Conservation (phyloP, 2,888 invertebrate genomes). For the Caenorhabditis zanzibari region DNA sequence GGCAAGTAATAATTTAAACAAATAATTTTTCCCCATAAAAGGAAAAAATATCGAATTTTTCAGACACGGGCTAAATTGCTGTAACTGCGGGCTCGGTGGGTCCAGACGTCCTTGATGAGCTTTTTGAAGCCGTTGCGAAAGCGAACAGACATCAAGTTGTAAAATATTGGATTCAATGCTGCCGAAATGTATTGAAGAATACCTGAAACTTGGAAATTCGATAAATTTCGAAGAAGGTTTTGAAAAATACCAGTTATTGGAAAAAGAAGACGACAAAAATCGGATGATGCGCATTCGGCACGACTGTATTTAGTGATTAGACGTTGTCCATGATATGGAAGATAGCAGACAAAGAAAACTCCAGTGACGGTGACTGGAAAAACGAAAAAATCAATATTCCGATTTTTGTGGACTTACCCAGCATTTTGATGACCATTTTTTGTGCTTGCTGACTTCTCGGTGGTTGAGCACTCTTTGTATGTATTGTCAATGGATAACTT, state of each 20-base stretch:
- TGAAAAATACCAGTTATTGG: conserved; percentile 77
- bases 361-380: conserved; percentile 77
- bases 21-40: background rate
- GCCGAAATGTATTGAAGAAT: conserved; percentile 82
- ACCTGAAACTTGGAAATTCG: conserved; percentile 46
- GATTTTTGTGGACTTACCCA: conserved; percentile 61
- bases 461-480: conserved; percentile 72
- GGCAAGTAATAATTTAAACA: background rate
- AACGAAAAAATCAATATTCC: too few species aligned
- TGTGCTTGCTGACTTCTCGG: conserved; percentile 82
- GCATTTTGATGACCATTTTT: conserved; percentile 82
- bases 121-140: conserved; percentile 80
- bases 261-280: conserved; percentile 78
- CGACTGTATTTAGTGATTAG: conserved; percentile 78
- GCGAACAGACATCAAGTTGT: conserved; percentile 81
- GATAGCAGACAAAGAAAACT: conserved; percentile 82
- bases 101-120: conserved; percentile 69
- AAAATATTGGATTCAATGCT: conserved; percentile 82
- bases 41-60: background rate
- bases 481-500: conserved; percentile 65
- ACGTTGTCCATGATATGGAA: conserved; percentile 82
- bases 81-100: conserved; percentile 68
- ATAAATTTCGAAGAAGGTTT: background rate
- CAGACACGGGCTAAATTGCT: conserved; percentile 68
- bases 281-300: conserved; percentile 72